Base-by-base conservation (phyloP, 2,888 invertebrate species). In the Agapostemon virescens region DNA sequence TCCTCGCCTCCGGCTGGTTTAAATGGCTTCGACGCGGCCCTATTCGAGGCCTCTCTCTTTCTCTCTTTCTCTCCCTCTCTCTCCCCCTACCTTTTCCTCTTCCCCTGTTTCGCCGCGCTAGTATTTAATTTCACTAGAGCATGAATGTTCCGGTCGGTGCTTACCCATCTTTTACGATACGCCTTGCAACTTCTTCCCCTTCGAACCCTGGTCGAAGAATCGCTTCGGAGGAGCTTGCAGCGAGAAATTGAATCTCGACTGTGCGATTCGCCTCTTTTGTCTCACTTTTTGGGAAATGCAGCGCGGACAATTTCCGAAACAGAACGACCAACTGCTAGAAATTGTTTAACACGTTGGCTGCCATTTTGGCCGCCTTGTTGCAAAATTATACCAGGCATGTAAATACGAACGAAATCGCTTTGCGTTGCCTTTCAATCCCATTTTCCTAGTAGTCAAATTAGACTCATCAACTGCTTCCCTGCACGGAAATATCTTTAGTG, bases 91-190 rank as follows among this genome's bases (percentile, higher is more conserved):
- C n/a, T n/a, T n/a, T n/a, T n/a, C n/a, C n/a, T n/a, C n/a, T n/a
- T n/a, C n/a, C n/a, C n/a, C n/a, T n/a, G n/a, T n/a, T n/a, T 5
- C 74, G 72, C 75, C 64, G 69, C 69, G 83, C 81, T 86, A 85
- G 89, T 90, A 90, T 89, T 90, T 90, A 89, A 90, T 87, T 89
- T 88, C 89, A 89, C 87, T 88, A 88, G 89, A 89, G 89, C 90
- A 87, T 89, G 88, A 87, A 89, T 85, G 90, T 90, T 90, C 89
- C 89, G 89, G 85, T 83, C 82, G 83, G 85, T 88, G 90, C 86
- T 87, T 86, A 85, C 87, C 87, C 86, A 85, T 84, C 87, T 85
- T 84, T 86, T 82, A 86, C 87, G 89, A 88, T 86, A 89, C 87
- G 89, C 89, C 86, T 84, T 77, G 85, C 73, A 82, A 87, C 79